phyloP scores from a whole-genome alignment of 2,113 vertebrate genomes.

The Proteles cristata region DNA sequence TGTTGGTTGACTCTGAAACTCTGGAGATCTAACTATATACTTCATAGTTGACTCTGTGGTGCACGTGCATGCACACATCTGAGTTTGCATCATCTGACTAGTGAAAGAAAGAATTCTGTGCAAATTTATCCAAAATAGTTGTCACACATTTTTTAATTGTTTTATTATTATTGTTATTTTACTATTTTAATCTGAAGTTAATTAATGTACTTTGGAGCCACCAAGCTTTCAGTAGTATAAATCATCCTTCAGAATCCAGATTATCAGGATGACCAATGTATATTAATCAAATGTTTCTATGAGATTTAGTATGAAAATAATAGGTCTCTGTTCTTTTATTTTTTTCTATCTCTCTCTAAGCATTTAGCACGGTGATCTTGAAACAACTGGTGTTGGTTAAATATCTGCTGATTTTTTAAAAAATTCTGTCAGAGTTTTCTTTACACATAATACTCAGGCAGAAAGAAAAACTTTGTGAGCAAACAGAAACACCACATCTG shows the following conservation, averaged over 20 bases:
- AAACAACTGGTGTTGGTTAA: not conserved
- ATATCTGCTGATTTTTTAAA: not conserved
- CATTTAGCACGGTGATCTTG: not conserved
- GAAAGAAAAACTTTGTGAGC: not conserved
- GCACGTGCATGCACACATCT: not conserved
- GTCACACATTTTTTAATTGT: not conserved
- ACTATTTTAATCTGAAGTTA: not conserved
- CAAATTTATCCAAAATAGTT: not conserved
- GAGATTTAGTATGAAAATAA: not conserved
- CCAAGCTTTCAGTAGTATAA: not conserved
- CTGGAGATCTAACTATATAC: not conserved
- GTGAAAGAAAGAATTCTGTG: not conserved
- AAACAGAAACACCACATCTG: not conserved
- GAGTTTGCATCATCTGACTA: not conserved
- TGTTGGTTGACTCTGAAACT: not conserved
- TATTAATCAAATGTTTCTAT: not conserved
- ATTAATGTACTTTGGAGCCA: not conserved
- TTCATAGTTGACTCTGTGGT: not conserved
- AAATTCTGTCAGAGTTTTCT: not conserved
- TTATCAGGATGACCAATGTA: not conserved
- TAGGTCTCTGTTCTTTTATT: not conserved
- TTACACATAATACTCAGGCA: not conserved
- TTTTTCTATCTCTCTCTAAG: not conserved
- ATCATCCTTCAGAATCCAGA: not conserved
- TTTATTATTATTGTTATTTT: not conserved